phyloP scores from a whole-genome alignment of 2,113 vertebrate genomes.

The Scytalopus superciliaris region DNA sequence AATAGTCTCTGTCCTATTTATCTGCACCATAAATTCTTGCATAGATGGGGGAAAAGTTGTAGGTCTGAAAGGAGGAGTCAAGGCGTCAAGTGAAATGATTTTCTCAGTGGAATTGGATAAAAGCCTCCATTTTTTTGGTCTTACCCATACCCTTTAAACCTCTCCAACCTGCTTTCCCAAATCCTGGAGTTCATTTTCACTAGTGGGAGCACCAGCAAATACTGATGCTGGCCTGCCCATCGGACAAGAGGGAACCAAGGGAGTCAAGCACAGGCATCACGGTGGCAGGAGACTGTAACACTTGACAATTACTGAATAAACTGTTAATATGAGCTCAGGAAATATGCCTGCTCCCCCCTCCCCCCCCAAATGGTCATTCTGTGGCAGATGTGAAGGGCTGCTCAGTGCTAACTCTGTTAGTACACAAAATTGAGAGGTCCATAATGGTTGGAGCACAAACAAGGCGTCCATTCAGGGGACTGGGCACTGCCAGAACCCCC shows the following conservation, averaged over 20 bases:
- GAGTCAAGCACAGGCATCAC: not conserved
- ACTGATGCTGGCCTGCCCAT: not conserved
- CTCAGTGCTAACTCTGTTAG: not conserved
- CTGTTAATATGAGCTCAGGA: not conserved
- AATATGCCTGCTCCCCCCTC: not conserved
- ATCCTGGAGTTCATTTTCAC: not conserved
- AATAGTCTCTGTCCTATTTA: not conserved
- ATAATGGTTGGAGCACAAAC: not conserved
- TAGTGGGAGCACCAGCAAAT: not conserved
- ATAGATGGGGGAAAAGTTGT: not conserved
- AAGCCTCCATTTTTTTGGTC: not conserved
- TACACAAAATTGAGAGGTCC: not conserved
- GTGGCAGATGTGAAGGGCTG: not conserved
- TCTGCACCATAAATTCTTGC: not conserved
- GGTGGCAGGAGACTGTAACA: not conserved
- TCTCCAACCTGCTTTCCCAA: accelerated
- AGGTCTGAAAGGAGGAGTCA: not conserved
- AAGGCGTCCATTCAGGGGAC: not conserved
- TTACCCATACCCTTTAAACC: not conserved
- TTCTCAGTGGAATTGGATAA: not conserved
- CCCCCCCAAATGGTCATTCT: not conserved
- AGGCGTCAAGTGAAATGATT: not conserved
- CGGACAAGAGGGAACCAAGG: not conserved
- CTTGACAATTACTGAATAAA: not conserved
- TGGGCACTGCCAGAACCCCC: not conserved